Percentiles rank a stretch among this genome's conserved stretches.
Evolutionary conservation across 2,888 invertebrate species (phyloP).

Genomic region (Brenthis daphne): DNA sequence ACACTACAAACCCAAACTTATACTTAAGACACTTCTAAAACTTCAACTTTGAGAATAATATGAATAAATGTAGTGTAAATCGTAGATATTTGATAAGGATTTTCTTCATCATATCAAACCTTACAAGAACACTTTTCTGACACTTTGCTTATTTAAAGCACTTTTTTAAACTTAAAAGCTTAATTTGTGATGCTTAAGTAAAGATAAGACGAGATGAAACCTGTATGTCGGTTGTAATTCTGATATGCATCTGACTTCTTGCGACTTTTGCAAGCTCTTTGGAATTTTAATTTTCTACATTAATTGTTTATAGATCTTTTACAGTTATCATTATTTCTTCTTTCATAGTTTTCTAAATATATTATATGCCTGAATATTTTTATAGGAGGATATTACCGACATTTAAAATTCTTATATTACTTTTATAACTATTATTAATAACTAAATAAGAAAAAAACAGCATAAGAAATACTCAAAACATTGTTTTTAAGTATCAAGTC

Average conservation of each 20-base stretch:
- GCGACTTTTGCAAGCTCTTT: conserved; percentile 6
- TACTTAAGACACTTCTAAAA: not conserved
- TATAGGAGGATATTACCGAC: too few species aligned
- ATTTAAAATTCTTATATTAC: too few species aligned
- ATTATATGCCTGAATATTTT: too few species aligned
- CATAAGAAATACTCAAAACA: too few species aligned
- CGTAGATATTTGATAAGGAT: conserved; percentile 23
- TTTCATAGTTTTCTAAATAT: not conserved
- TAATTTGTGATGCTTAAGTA: conserved; percentile 11
- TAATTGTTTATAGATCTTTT: not conserved
- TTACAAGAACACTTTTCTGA: conserved; percentile 12
- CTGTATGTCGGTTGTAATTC: conserved; percentile 14
- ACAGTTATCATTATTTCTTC: not conserved
- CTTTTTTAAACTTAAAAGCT: conserved; percentile 9
- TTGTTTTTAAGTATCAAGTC: too few species aligned
- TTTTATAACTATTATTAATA: too few species aligned
- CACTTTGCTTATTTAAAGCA: conserved; percentile 1
- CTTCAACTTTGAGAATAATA: not conserved
- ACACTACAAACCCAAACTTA: not conserved
- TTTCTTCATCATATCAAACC: conserved; percentile 14
- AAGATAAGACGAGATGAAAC: conserved; percentile 21
- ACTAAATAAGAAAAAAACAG: too few species aligned
- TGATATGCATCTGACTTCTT: conserved; percentile 19
- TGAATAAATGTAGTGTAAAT: conserved; percentile 26
- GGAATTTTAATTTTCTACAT: conserved; percentile 4